Base-by-base conservation (phyloP, 2,888 invertebrate species). In the Heliothis peltigera region DNA sequence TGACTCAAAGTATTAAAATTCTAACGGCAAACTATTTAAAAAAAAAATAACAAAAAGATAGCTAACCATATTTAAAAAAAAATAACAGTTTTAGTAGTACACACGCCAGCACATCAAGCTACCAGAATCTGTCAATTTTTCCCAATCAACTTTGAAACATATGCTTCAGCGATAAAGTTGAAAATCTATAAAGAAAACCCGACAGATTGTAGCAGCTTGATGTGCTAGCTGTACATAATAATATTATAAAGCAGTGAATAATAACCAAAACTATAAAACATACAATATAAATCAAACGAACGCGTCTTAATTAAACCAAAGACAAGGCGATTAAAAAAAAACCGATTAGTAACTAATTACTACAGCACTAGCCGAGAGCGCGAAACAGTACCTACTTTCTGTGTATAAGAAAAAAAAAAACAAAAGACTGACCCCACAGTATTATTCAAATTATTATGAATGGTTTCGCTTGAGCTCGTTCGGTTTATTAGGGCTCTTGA, bases 371-470 rank as follows among this genome's bases (percentile, higher is more conserved):
- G 64, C 62, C 73, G 71, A n/a, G 66, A 63, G 65, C 58, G 65
- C 57, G 58, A 74, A 69, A 69, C 58, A 68, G 75, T 77, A 75
- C n/a, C n/a, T n/a, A n/a, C 81, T 81, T 81, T 81, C 70, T 32
- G 63, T 67, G 58, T 63, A 51, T 46, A 55, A 39, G 48, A 57
- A 64, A 52, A 77, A 83, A 84, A 85, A 79, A 86, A 85, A 87
- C 83, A 84, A 89, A 88, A 85, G 84, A 75, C 73, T 85, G 86
- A 87, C 88, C 87, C 86, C 84, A 85, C 82, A 82, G 86, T 90
- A 91, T n/a, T n/a, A n/a, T 93, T 92, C 89, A 92, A 92, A 93
- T 92, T 91, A 90, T 91, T 89, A 89, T 88, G 90, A 91, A 91
- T 89, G 90, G 90, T 82, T 83, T 81, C 79, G 77, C 76, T 64